Conservation (phyloP, 2,113 vertebrate species). For the Bujurquina vittata region DNA sequence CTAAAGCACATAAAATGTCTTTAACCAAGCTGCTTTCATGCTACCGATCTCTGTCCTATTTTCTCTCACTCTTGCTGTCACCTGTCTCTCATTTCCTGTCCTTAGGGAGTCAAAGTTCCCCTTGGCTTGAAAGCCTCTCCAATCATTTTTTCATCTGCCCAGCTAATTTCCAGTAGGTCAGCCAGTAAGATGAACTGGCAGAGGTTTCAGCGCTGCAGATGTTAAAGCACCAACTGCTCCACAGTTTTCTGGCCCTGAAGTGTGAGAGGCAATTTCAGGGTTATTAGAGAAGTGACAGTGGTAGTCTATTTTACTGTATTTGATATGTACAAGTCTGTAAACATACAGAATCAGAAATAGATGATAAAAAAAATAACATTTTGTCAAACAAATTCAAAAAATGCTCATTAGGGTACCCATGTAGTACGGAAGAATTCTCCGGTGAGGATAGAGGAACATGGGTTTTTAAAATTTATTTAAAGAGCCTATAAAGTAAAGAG, state of each 20-base stretch:
- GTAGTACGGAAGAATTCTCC: constrained; percentile 2
- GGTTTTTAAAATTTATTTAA: constrained; percentile 18
- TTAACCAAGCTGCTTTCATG: constrained; percentile 57
- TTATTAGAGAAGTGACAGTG: constrained; percentile 1
- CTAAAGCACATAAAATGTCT: constrained; percentile 58
- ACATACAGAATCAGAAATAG: background rate
- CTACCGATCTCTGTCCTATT: constrained; percentile 65
- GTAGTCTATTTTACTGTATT: constrained; percentile 19
- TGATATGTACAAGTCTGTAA: background rate
- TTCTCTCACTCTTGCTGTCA: constrained; percentile 60
- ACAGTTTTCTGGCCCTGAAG: constrained; percentile 30
- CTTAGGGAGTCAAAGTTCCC: constrained; percentile 63
- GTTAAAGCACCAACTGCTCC: constrained; percentile 41
- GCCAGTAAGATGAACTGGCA: constrained; percentile 43
- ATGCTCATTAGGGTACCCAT: background rate
- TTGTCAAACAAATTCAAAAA: constrained; percentile 5
- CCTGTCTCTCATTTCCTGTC: constrained; percentile 67
- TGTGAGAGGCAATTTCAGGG: constrained; percentile 36
- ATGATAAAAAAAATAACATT: background rate
- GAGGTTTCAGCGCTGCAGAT: constrained; percentile 45
- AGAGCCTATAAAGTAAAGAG: background rate
- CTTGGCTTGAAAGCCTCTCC: constrained; percentile 59
- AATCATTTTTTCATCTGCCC: constrained; percentile 56
- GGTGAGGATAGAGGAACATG: background rate
- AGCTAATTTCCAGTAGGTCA: constrained; percentile 58